Base-by-base conservation (phyloP, 2,888 invertebrate genomes). In the Tachina grossa region DNA sequence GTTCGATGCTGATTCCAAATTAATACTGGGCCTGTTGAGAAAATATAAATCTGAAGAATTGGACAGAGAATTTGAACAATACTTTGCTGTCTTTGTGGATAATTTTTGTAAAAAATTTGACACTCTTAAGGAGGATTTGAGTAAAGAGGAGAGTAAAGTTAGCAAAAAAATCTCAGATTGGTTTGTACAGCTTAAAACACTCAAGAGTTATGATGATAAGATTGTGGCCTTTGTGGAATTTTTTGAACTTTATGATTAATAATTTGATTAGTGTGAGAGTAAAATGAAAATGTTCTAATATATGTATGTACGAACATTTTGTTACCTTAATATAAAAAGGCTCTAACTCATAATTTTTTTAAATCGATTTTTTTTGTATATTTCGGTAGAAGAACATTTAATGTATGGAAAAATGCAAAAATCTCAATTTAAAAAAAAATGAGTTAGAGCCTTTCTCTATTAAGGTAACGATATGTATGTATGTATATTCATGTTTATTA, bases 31-130 rank as follows among this genome's bases (percentile, higher is more conserved):
- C 14, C 43, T 66, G 57, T 45, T 81, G 14, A 49, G 43, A 9
- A 79, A 82, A 80, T 79, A 85, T 45, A 84, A 82, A 14, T 83
- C 85, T 4, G 82, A 87, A 59, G 76, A 87, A 31, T 75, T 87
- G 69, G 78, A 84, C 16, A 75, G 72, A 31, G 80, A 83, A 55
- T 87, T 87, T 47, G 77, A 82, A 22, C 68, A 75, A 49, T 84
- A 77, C 39, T 57, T 85, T 11, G 68, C 74, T 75, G 55, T 41
- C 1, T 87, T 85, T 59, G 76, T 77, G 1, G 75, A 71, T n/a
- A 59, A 71, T 16, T 85, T 87, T 45, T 53, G 57, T 5, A 45
- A 43, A 10, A 59, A 74, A 19, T 49, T 85, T 9, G 82, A 84
- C 0, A 49, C 31, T 9, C 59, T 74, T 41, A 81, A 68, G 31